A percentile compares a stretch with the other conserved stretches of the same genome.
These are phyloP conservation scores for Diploscapter pachys DNA, from an alignment of 1,140 invertebrate species.

Conservation along the genomic window DNA sequence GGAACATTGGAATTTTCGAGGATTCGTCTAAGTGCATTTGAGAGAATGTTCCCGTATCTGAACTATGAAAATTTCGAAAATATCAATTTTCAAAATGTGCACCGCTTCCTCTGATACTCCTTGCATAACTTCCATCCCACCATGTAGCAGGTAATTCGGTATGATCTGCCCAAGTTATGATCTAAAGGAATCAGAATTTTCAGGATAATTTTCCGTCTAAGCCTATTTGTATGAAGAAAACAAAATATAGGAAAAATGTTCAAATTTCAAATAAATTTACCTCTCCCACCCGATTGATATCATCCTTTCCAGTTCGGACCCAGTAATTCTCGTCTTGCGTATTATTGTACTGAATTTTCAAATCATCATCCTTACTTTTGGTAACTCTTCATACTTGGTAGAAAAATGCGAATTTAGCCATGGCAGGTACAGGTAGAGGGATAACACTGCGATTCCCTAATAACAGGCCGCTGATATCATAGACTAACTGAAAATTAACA, in stretches of 20 bases:
- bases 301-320: conserved; percentile 20
- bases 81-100: background rate
- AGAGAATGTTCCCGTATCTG: conserved; percentile 39
- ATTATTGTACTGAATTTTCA: conserved; percentile 27
- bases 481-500: conserved; percentile 3
- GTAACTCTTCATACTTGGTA: conserved; percentile 5
- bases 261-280: background rate
- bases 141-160: conserved; percentile 12
- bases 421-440: conserved; percentile 28
- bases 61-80: background rate
- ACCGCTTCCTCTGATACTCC: conserved; percentile 31
- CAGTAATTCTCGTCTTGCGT: conserved; percentile 30
- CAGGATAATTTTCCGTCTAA: too few relatives aligned
- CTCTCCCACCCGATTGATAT: conserved; percentile 21
- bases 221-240: too few relatives aligned
- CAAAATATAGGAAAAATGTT: too few relatives aligned
- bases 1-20: conserved; percentile 33
- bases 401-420: conserved; percentile 30
- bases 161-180: conserved; percentile 14
- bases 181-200: too few relatives aligned
- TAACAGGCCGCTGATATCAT: conserved; percentile 3
- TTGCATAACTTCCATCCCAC: conserved; percentile 9
- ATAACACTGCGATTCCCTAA: conserved; percentile 19
- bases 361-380: background rate
- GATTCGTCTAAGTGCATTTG: conserved; percentile 24